Evolutionary conservation across 2,113 vertebrate species (phyloP), one percentile per base, ranked within the genome.

Genomic region (Hippocampus abdominalis): DNA sequence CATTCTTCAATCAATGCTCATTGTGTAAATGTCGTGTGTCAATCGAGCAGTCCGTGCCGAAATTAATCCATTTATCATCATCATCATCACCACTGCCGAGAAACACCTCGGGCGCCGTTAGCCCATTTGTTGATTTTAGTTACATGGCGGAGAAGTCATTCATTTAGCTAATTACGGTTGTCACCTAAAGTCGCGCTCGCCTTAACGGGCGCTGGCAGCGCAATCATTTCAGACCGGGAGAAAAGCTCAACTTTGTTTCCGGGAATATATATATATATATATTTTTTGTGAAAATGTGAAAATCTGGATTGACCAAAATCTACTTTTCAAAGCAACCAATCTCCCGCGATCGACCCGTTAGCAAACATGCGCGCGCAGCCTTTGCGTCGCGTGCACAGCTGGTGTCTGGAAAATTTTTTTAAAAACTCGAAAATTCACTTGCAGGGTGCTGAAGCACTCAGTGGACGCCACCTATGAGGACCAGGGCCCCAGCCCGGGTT

Each of bases 391-490:
- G 29, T 40, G 42, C 1, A 1, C 12, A 48, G 11, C 15, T 48
- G 48, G 13, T 72, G 3, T 72, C 29, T n/a, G 46, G 29, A 32
- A 70, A 74, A n/a, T n/a, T n/a, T n/a, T n/a, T n/a, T n/a, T n/a
- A n/a, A n/a, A n/a, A n/a, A 0, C 1, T 32, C 27, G 62, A 25
- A 51, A 11, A 16, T 39, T 39, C 65, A 25, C 48, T 36, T 73
- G n/a, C 91, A 99, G 97, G 68, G 96, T 98, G 77, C 87, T 99
- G 81, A 99, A 99, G 74, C 96, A 99, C 85, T 99, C 97, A 0
- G 95, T 99, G 70, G 97, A 99, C 13, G 96, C 97, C 78, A 99
- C 97, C 9, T 94, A 96, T 0, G 97, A 99, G 89, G 95, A 98
- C 61, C 93, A 97, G 83, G 97, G 97, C n/a, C 97, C 97, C 23